Base-by-base conservation (phyloP, 2,113 vertebrate genomes). In the Sorex fumeus region DNA sequence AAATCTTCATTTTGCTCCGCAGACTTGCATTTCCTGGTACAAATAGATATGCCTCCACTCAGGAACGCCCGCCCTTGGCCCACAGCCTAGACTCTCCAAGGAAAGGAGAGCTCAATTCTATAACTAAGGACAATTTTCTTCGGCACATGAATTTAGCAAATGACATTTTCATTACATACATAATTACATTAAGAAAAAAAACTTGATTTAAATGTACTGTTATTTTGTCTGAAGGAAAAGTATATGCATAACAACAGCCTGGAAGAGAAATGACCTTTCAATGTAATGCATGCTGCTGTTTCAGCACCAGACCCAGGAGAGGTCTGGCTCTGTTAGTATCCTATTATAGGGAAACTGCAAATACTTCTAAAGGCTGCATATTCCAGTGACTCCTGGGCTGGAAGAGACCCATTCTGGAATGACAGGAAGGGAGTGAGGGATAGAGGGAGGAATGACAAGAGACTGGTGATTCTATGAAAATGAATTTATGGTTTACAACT, bases 1-100 rank as follows among this genome's bases (percentile, higher is more conserved):
- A 74, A 81, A 64, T 90, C 82, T 74, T 91, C 47, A 69, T 8
- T 7, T 8, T 34, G 36, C 47, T 92, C 79, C 57, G 76, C 47
- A 92, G 89, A 91, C 91, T 78, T 78, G 47, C n/a, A n/a, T 72
- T 74, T 94, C 94, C 90, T 69, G 92, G 83, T 90, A 95, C 91
- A 88, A 76, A 75, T 0, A 47, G 19, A 21, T 25, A 25, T 23
- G 23, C 5, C 30, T 60, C 45, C 27, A 79, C 32, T 40, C 71
- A 9, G 15, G 2, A 28, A 5, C 1, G 18, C 16, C 62, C 84
- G 77, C 50, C 43, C 3, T 0, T 2, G 53, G 67, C 47, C 74
- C 45, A n/a, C 30, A 30, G 50, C 87, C 78, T 15, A 15, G n/a
- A 21, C 36, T 23, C 23, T 32, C 66, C 32, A 36, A 32, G 81